These are phyloP conservation scores for Oegoconia quadripuncta DNA, from an alignment of 2,888 invertebrate species.

Conservation along the genomic window DNA sequence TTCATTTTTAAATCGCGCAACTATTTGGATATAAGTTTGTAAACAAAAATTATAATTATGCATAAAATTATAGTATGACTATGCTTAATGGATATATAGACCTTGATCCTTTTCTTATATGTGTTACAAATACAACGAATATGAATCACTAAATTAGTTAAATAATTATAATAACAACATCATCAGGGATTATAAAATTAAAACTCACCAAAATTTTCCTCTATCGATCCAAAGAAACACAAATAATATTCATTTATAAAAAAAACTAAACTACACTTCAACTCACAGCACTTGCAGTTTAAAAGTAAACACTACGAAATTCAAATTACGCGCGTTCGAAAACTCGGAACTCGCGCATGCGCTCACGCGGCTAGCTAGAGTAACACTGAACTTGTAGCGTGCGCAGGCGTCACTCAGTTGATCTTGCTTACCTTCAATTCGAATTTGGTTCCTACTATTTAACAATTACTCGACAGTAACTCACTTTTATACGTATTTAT, in stretches of 20 bases:
- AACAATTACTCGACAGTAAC: background rate
- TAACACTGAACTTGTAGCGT: conserved; percentile 67
- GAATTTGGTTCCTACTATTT: background rate
- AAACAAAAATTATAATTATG: too few species aligned
- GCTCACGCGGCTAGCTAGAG: conserved; percentile 36
- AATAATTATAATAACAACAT: too few species aligned
- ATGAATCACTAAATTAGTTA: too few species aligned
- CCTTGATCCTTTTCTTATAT: too few species aligned
- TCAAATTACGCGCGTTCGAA: conserved; percentile 24
- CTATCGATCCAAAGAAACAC: background rate
- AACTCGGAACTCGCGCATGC: conserved; percentile 33
- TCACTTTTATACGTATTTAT: background rate
- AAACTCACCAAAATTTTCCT: conserved; percentile 1
- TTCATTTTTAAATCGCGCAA: too few species aligned
- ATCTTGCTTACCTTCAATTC: conserved; percentile 47
- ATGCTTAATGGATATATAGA: too few species aligned
- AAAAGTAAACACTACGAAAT: conserved; percentile 32
- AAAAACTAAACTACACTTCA: conserved; percentile 12
- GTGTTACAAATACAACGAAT: too few species aligned
- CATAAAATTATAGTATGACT: too few species aligned
- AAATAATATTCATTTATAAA: background rate
- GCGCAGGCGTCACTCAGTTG: conserved; percentile 40
- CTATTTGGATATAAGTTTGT: too few species aligned
- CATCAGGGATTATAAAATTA: background rate
- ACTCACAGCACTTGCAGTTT: conserved; percentile 34